Evolutionary conservation across 2,113 vertebrate genomes (phyloP).

Genomic region (Dromiciops gliroides): DNA sequence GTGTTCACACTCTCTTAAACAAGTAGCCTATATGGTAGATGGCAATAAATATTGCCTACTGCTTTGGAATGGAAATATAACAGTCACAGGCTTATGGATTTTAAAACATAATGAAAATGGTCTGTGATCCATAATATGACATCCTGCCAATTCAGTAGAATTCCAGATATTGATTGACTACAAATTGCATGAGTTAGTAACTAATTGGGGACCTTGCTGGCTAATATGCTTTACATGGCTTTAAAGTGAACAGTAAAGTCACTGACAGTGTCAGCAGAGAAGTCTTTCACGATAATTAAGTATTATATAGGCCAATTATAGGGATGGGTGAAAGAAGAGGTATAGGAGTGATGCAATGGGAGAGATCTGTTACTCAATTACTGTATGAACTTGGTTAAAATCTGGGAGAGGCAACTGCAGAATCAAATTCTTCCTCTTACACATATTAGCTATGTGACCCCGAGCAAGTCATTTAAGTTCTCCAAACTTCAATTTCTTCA

Average conservation of each 20-base stretch:
- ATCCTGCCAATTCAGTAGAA: slow-evolving; percentile 69
- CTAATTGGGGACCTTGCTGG: slow-evolving; percentile 70
- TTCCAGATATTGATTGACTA: slow-evolving; percentile 63
- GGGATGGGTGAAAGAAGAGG: slow-evolving; percentile 51
- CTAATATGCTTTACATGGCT: slow-evolving; percentile 61
- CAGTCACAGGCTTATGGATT: slow-evolving; percentile 46
- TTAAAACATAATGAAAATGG: slow-evolving; percentile 69
- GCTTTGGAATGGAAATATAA: slow-evolving; percentile 60
- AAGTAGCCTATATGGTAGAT: slow-evolving; percentile 39
- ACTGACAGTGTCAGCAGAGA: slow-evolving; percentile 68
- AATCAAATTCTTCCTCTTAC: not conserved
- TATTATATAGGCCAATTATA: slow-evolving; percentile 74
- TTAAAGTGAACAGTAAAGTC: slow-evolving; percentile 61
- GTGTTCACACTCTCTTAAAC: slow-evolving; percentile 58
- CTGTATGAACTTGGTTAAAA: not conserved
- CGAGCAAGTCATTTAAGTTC: not conserved
- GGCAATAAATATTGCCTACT: slow-evolving; percentile 56
- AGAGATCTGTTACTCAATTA: not conserved
- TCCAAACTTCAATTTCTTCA: not conserved
- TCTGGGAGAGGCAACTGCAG: not conserved
- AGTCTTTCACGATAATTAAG: slow-evolving; percentile 70
- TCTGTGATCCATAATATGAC: slow-evolving; percentile 60
- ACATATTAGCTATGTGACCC: not conserved
- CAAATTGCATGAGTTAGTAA: slow-evolving; percentile 64
- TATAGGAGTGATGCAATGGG: slow-evolving; percentile 61